A percentile compares a stretch with the other conserved stretches of the same genome.
Conservation (phyloP, 2,797 vertebrate species). For the Rhinatrema bivittatum region DNA sequence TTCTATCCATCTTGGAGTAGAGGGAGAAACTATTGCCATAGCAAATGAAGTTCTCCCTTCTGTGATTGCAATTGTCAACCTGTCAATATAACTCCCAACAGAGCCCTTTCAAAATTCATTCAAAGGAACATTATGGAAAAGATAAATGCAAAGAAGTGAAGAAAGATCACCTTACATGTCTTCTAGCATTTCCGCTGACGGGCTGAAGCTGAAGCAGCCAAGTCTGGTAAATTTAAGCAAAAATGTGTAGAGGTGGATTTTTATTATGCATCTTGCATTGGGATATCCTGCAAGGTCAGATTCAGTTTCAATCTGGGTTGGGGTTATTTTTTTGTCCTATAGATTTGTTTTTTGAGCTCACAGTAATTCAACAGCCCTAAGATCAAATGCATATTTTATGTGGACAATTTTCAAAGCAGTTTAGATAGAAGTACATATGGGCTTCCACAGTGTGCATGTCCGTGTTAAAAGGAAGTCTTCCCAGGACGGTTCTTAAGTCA, state of each 20-base stretch:
- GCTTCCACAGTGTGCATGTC: no score
- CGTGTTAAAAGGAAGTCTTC: no score
- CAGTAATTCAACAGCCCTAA: neutral
- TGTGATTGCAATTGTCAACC: constrained; percentile 31
- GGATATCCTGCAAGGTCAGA: constrained; percentile 23
- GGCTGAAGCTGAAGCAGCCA: constrained; percentile 20
- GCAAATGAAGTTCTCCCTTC: constrained; percentile 28
- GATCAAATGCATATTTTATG: neutral
- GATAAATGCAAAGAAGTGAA: neutral
- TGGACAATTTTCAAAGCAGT: no score
- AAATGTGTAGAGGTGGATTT: constrained; percentile 26
- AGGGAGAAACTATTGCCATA: no score
- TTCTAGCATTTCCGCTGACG: constrained; percentile 22
- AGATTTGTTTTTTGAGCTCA: constrained; percentile 5
- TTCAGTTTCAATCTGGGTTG: constrained; percentile 7
- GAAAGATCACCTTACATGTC: constrained; percentile 6
- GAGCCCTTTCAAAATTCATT: neutral
- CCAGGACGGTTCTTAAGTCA: no score
- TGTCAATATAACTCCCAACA: constrained; percentile 6
- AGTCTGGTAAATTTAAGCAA: constrained; percentile 10
- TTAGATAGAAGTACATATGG: no score
- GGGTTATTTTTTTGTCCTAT: neutral
- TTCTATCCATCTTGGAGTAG: constrained; percentile 21
- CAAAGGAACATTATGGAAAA: neutral
- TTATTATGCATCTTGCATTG: constrained; percentile 23